These are phyloP conservation scores for Emys orbicularis DNA, from an alignment of 2,797 vertebrate genomes.

Conservation along the genomic window DNA sequence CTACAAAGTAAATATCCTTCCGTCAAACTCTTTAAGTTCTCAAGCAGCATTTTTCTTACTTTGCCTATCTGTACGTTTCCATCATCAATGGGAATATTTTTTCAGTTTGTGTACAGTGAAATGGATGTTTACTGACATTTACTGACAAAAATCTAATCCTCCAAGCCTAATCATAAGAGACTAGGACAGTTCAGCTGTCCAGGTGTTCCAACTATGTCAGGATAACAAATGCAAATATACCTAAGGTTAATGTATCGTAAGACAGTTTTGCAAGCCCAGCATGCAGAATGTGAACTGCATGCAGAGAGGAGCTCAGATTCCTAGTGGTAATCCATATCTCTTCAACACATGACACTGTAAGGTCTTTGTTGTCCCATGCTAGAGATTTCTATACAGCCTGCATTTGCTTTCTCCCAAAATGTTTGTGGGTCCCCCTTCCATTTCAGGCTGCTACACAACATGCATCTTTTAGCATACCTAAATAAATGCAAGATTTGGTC, in stretches of 20 bases:
- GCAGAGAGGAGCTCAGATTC: neutral
- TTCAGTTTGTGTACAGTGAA: neutral
- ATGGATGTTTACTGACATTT: neutral
- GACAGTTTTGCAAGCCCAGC: neutral
- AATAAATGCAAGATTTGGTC: neutral
- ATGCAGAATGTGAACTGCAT: neutral
- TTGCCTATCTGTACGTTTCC: neutral
- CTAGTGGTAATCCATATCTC: fast-evolving
- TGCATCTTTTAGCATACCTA: neutral
- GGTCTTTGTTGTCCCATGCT: neutral
- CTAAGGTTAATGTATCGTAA: too few species aligned
- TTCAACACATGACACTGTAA: neutral
- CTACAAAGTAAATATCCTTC: neutral
- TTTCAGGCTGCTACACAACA: neutral
- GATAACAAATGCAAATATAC: neutral
- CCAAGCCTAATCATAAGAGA: neutral
- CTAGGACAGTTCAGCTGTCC: neutral
- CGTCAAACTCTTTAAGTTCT: neutral
- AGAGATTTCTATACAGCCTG: neutral
- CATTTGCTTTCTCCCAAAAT: neutral
- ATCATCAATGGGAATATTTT: too few species aligned
- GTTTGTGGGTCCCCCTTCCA: neutral
- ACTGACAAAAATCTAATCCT: neutral
- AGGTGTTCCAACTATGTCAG: neutral
- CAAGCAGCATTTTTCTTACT: neutral